Evolutionary conservation across 2,797 vertebrate species (phyloP), one percentile per base, ranked within the genome.

Genomic region (Eupleurogrammus muticus): DNA sequence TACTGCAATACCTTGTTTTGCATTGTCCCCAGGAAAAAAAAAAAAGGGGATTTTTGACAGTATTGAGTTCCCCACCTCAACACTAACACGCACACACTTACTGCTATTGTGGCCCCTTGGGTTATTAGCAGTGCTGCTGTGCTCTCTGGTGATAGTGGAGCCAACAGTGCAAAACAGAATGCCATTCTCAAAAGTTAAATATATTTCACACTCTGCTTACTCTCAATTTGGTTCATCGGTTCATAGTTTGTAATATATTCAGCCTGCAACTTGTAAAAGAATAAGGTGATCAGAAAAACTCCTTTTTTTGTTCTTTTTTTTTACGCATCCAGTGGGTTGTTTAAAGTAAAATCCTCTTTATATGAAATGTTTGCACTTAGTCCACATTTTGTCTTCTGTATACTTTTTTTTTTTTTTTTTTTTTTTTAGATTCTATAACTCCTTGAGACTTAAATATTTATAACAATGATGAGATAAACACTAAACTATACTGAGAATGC

Each of bases 141-240:
- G 36, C 58, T 61, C 60, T 40, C 9, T 17, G 49, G 47, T 68
- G 72, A 60, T 71, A 66, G 74, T 24, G 53, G 20, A 73, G 53
- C 36, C 17, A 17, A 48, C 16, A 4, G 2, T 48, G 44, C 40
- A 55, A 74, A 68, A 66, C 58, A 66, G 55, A 58, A 56, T 56
- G 54, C 6, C 6, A 57, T 73, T 77, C 82, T 60, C 38, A 42
- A 59, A 61, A 61, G 58, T 54, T 57, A 56, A 74, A 57, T 23
- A 69, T 67, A 72, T 73, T 73, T 62, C 40, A 65, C 60, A 79
- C 67, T 70, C 67, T 42, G 17, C 40, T 75, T 48, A 20, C 35
- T 62, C 21, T 71, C 49, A 38, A 0, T 57, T 70, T 46, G 20
- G 53, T 77, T 70, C 52, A 52, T 1, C 8, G 12, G 24, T 52